These are phyloP conservation scores for Linurgus olivaceus DNA, from an alignment of 2,797 vertebrate genomes.

Conservation along the genomic window DNA sequence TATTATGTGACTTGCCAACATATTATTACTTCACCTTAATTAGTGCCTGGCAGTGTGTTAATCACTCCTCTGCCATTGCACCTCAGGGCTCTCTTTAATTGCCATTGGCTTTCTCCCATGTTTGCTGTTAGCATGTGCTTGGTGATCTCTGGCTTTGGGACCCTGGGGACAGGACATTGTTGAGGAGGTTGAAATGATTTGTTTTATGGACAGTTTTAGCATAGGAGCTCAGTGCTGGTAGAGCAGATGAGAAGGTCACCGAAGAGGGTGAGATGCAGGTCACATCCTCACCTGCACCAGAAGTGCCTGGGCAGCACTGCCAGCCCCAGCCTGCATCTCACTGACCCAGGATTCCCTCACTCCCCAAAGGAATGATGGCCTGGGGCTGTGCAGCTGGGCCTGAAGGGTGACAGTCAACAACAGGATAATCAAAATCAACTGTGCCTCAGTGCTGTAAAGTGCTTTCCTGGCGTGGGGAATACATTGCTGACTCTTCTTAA, in stretches of 20 bases:
- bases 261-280: background rate
- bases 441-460: background rate
- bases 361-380: background rate
- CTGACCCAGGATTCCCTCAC: background rate
- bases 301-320: background rate
- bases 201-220: background rate
- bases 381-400: conserved; percentile 32
- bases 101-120: background rate
- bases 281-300: background rate
- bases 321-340: background rate
- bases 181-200: background rate
- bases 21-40: conserved; percentile 31
- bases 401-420: conserved; percentile 6
- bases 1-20: conserved; percentile 21
- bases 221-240: background rate
- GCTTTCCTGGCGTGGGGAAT: background rate
- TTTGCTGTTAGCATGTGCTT: background rate
- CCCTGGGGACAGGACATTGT: background rate
- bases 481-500: background rate
- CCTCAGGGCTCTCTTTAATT: background rate
- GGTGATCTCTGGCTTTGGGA: background rate
- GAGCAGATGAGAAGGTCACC: background rate
- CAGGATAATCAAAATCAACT: conserved; percentile 15
- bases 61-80: background rate
- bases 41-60: background rate